Conservation (phyloP, 2,888 invertebrate genomes). For the Meloe dianella region DNA sequence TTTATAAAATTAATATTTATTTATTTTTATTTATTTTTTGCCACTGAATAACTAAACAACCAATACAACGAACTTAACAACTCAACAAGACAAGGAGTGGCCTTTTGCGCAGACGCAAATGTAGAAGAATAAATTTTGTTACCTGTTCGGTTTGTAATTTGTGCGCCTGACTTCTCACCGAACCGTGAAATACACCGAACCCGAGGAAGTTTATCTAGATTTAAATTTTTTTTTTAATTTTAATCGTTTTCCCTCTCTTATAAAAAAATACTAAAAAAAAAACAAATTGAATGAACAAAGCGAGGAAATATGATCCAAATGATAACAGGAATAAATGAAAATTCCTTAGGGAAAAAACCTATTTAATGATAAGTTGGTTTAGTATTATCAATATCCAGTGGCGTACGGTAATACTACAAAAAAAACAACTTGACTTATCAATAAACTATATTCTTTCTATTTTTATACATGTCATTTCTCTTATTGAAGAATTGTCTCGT, state of each 20-base stretch:
- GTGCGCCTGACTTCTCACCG: slow-evolving; percentile 11
- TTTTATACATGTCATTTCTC: no score
- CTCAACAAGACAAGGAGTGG: slow-evolving; percentile 17
- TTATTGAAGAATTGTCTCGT: no score
- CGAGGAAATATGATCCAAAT: not conserved
- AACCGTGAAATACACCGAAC: not conserved
- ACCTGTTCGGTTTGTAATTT: not conserved
- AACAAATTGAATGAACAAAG: no score
- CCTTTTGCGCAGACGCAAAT: slow-evolving; percentile 13
- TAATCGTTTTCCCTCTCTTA: not conserved
- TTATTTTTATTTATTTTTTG: not conserved
- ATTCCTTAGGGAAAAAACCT: no score
- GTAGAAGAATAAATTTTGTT: slow-evolving; percentile 8
- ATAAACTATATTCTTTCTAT: no score
- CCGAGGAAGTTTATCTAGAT: slow-evolving; percentile 10
- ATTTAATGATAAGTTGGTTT: no score
- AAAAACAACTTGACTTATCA: no score
- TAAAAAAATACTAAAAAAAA: no score
- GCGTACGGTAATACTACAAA: no score
- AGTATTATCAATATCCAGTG: no score
- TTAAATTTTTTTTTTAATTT: not conserved
- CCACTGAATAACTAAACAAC: slow-evolving; percentile 6
- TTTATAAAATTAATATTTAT: not conserved
- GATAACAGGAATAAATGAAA: not conserved
- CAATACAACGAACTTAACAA: slow-evolving; percentile 14